Evolutionary conservation across 35 echinoderm and acorn worm genomes (phyloP).

Genomic region (Patiria miniata): DNA sequence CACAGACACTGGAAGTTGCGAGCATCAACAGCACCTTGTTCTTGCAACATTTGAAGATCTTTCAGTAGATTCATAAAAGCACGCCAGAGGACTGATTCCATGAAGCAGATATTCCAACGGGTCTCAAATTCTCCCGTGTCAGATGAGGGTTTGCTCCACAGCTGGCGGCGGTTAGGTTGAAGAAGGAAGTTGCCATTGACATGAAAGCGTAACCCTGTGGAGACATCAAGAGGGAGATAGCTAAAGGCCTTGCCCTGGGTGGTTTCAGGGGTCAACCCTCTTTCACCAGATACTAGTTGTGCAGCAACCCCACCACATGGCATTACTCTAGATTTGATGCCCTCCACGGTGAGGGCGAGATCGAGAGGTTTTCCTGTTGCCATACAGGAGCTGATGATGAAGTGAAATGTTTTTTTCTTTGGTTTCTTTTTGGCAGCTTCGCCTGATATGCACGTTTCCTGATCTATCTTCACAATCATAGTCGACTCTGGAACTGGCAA

Average conservation of each 20-base stretch:
- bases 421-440: neutral
- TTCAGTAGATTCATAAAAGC: constrained; percentile 51
- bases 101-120: constrained; percentile 54
- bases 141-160: constrained; percentile 36
- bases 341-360: neutral
- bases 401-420: constrained; percentile 2
- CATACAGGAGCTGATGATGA: constrained; percentile 38
- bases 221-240: constrained; percentile 27
- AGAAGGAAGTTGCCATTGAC: constrained; percentile 59
- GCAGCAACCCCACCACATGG: constrained; percentile 79
- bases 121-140: constrained; percentile 24
- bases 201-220: constrained; percentile 55
- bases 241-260: constrained; percentile 25
- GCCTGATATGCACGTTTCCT: neutral
- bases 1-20: constrained; percentile 45
- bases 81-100: constrained; percentile 38
- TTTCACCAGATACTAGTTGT: neutral
- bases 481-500: neutral
- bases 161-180: constrained; percentile 41
- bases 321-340: constrained; percentile 26
- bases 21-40: neutral
- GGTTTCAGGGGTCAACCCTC: neutral
- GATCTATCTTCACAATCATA: neutral
- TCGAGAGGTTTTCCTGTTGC: constrained; percentile 10
- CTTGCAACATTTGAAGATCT: neutral